phyloP scores from a whole-genome alignment of 92 coral and sea anemone genomes.

The Desmophyllum pertusum region DNA sequence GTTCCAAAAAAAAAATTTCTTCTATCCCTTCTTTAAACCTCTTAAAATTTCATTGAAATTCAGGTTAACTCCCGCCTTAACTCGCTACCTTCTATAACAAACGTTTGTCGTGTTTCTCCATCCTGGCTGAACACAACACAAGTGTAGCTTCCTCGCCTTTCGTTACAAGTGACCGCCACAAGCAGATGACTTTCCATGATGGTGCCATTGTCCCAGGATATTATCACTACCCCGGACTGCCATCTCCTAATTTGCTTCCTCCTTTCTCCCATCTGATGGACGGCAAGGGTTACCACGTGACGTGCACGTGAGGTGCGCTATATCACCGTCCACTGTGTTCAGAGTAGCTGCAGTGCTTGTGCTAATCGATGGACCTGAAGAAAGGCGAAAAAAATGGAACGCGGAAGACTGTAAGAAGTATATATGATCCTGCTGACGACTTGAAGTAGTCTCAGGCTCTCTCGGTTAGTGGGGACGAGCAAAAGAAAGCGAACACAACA shows the following conservation, averaged over 20 bases:
- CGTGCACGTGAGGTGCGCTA: constrained; percentile 30
- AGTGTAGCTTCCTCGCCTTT: constrained; percentile 30
- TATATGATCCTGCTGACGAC: neutral
- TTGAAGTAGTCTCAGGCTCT: no score
- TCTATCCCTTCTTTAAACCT: no score
- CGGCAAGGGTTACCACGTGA: neutral
- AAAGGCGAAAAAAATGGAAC: neutral
- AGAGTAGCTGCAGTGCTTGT: neutral
- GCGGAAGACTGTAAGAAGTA: neutral
- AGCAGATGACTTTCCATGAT: constrained; percentile 27
- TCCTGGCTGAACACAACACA: constrained; percentile 18
- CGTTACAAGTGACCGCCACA: constrained; percentile 29
- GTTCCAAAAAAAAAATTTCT: no score
- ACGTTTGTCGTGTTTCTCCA: constrained; percentile 8
- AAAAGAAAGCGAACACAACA: no score
- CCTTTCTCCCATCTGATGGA: constrained; percentile 30
- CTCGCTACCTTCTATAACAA: constrained; percentile 17
- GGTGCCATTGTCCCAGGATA: constrained; percentile 17
- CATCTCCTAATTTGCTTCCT: neutral
- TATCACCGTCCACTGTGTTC: constrained; percentile 9
- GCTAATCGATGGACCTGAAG: constrained; percentile 1
- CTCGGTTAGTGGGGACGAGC: no score
- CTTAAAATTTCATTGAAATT: no score
- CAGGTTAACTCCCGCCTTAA: neutral
- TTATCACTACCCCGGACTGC: constrained; percentile 15